Evolutionary conservation across 2,797 vertebrate genomes (phyloP).

Genomic region (Pantherophis vulpinus): DNA sequence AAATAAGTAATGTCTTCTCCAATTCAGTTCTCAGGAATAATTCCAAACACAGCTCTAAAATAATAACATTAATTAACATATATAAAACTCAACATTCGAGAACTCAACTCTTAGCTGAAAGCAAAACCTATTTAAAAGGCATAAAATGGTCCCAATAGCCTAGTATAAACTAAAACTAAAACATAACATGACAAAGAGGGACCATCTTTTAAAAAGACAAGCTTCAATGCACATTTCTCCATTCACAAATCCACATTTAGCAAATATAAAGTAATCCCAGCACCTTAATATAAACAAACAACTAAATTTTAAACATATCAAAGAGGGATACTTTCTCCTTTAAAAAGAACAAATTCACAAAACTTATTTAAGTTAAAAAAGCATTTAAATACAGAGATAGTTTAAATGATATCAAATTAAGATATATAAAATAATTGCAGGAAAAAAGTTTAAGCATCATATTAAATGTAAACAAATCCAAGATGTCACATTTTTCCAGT

Average conservation of each 20-base stretch:
- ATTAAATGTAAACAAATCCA: neutral
- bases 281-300: neutral
- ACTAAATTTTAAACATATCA: neutral
- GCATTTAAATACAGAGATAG: neutral
- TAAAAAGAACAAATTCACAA: neutral
- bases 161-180: neutral
- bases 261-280: neutral
- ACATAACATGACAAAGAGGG: neutral
- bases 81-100: neutral
- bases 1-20: neutral
- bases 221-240: neutral
- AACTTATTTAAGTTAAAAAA: neutral
- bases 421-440: neutral
- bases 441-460: neutral
- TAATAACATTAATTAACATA: neutral
- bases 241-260: neutral
- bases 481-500: neutral
- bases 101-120: neutral
- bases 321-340: neutral
- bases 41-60: neutral
- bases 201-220: neutral
- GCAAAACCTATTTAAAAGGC: neutral
- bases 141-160: neutral
- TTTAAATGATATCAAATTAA: neutral
- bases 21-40: neutral